Percentiles rank a stretch among this genome's conserved stretches.
Conservation (phyloP, 2,113 vertebrate genomes). For the Otis tarda region DNA sequence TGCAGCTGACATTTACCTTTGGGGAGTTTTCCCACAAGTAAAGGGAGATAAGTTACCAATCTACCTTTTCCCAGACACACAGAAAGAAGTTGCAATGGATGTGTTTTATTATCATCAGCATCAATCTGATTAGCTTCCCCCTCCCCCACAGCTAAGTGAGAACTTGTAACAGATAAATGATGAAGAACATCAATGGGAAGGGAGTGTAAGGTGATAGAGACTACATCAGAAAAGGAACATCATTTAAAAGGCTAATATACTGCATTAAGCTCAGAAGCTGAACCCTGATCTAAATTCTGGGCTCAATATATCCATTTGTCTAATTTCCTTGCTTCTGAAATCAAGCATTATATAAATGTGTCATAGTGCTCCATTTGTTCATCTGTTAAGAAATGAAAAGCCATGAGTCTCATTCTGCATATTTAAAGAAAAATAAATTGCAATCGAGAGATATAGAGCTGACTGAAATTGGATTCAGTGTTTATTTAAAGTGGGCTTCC, state of each 20-base stretch:
- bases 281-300: slow-evolving; percentile 54
- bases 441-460: background rate
- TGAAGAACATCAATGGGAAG: slow-evolving; percentile 17
- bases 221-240: slow-evolving; percentile 8
- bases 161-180: slow-evolving; percentile 31
- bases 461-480: background rate
- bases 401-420: background rate
- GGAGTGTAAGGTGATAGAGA: slow-evolving; percentile 13
- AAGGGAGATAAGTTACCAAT: background rate
- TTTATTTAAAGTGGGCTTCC: slow-evolving; percentile 13
- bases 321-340: slow-evolving; percentile 64
- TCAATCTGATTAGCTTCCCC: slow-evolving; percentile 49
- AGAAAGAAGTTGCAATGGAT: background rate
- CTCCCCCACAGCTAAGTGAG: background rate
- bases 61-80: background rate
- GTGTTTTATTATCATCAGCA: background rate
- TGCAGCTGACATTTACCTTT: background rate
- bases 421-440: slow-evolving; percentile 62
- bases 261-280: slow-evolving; percentile 45
- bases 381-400: slow-evolving; percentile 55
- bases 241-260: slow-evolving; percentile 40
- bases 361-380: slow-evolving; percentile 56
- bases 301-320: slow-evolving; percentile 54
- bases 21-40: background rate
- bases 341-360: slow-evolving; percentile 66